phyloP scores from a whole-genome alignment of 2,888 invertebrate species.

The Tiphia femorata region DNA sequence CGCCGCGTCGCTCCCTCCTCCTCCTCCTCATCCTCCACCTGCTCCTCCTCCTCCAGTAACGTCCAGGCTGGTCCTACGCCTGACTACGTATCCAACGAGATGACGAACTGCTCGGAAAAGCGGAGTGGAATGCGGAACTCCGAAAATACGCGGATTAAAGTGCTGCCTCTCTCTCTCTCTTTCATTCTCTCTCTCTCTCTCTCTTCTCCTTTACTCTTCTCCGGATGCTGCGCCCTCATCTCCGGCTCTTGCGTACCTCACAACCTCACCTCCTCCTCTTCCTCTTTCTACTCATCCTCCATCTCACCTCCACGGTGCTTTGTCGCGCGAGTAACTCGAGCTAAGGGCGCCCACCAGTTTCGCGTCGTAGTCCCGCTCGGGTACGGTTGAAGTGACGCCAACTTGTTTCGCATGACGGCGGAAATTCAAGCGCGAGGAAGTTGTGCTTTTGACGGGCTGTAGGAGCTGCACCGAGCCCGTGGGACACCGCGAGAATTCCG shows the following conservation, averaged over 20 bases:
- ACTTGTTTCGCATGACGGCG: too few species aligned
- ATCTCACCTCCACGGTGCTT: neutral
- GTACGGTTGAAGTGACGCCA: too few species aligned
- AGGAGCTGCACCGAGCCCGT: too few species aligned
- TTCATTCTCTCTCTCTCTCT: neutral
- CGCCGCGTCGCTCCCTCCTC: slow-evolving; percentile 42
- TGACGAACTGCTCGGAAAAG: slow-evolving; percentile 65
- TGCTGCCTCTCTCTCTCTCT: slow-evolving; percentile 3
- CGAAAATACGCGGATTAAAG: slow-evolving; percentile 57
- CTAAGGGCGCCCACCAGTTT: too few species aligned
- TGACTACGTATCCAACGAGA: slow-evolving; percentile 55
- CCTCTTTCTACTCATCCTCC: neutral
- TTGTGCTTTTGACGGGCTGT: too few species aligned
- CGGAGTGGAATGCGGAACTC: slow-evolving; percentile 58
- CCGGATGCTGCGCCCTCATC: too few species aligned
- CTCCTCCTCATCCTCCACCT: slow-evolving; percentile 48
- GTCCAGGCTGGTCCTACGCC: slow-evolving; percentile 41
- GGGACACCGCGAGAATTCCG: too few species aligned
- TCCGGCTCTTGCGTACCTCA: too few species aligned
- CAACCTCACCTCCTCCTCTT: neutral
- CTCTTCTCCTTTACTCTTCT: too few species aligned
- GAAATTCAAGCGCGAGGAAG: too few species aligned
- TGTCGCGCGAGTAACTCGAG: too few species aligned
- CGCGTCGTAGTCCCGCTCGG: too few species aligned
- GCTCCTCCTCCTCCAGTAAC: slow-evolving; percentile 31